A percentile compares a stretch with the other conserved stretches of the same genome.
phyloP scores from a whole-genome alignment of 2,113 vertebrate genomes.

The Vimba vimba region DNA sequence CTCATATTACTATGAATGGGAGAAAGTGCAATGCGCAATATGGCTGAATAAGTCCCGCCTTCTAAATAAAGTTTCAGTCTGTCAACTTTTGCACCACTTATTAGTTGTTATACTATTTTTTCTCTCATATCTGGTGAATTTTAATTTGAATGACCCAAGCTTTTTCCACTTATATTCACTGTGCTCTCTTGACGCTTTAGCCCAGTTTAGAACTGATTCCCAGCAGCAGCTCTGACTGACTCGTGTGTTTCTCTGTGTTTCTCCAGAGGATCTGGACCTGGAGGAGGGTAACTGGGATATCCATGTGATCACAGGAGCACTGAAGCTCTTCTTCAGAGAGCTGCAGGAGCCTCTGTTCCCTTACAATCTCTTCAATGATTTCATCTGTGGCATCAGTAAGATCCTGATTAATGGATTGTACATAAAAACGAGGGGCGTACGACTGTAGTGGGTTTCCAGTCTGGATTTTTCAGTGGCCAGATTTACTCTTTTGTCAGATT shows the following conservation, averaged over 20 bases:
- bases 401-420: not conserved
- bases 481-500: not conserved
- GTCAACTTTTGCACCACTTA: not conserved
- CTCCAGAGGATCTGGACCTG: slow-evolving; percentile 88
- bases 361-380: slow-evolving; percentile 84
- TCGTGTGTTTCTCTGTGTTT: slow-evolving; percentile 30
- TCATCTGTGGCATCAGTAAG: slow-evolving; percentile 88
- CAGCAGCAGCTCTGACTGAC: not conserved
- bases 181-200: not conserved
- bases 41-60: too few relatives aligned
- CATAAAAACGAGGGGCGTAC: not conserved
- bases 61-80: too few relatives aligned
- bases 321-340: slow-evolving; percentile 94
- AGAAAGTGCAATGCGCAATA: too few relatives aligned
- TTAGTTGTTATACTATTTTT: not conserved
- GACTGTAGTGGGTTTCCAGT: not conserved
- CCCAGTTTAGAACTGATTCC: not conserved
- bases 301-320: slow-evolving; percentile 90
- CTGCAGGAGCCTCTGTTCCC: slow-evolving; percentile 90
- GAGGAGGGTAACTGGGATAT: slow-evolving; percentile 92
- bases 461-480: not conserved
- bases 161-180: not conserved
- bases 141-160: not conserved
- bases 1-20: too few relatives aligned
- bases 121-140: not conserved